A percentile compares a stretch with the other conserved stretches of the same genome.
phyloP scores from a whole-genome alignment of 2,888 invertebrate species.

The Cryptosula pallasiana region DNA sequence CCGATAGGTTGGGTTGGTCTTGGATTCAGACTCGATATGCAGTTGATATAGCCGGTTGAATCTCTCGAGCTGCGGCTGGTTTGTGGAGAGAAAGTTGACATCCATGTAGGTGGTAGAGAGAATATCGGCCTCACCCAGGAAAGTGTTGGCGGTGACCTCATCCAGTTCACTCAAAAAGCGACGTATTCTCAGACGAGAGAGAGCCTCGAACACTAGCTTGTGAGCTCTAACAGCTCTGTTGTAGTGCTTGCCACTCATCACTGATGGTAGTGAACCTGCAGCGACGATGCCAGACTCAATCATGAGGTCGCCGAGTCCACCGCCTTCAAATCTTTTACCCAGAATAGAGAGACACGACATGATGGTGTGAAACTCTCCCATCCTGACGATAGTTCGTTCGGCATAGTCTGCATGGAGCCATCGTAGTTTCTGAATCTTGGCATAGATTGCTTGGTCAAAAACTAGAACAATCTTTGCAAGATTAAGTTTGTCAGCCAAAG shows the following conservation, averaged over 20 bases:
- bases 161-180: too few species aligned
- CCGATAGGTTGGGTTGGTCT: too few species aligned
- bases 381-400: background rate
- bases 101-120: too few species aligned
- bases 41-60: too few species aligned
- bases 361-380: conserved; percentile 26
- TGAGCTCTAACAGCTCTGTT: conserved; percentile 25
- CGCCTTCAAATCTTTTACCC: conserved; percentile 26
- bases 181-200: too few species aligned
- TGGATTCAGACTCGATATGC: too few species aligned
- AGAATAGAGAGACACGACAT: conserved; percentile 26
- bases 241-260: conserved; percentile 26
- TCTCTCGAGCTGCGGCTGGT: too few species aligned
- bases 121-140: too few species aligned
- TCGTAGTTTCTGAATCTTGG: conserved; percentile 26
- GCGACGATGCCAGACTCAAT: conserved; percentile 25
- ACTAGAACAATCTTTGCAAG: conserved; percentile 22
- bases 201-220: conserved; percentile 26
- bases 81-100: too few species aligned
- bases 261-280: conserved; percentile 25
- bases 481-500: conserved; percentile 26
- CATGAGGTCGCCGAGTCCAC: conserved; percentile 26
- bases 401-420: conserved; percentile 17
- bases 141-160: too few species aligned
- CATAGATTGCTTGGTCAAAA: conserved; percentile 27